Base-by-base conservation (phyloP, 2,888 invertebrate genomes). In the Biston stratarius region DNA sequence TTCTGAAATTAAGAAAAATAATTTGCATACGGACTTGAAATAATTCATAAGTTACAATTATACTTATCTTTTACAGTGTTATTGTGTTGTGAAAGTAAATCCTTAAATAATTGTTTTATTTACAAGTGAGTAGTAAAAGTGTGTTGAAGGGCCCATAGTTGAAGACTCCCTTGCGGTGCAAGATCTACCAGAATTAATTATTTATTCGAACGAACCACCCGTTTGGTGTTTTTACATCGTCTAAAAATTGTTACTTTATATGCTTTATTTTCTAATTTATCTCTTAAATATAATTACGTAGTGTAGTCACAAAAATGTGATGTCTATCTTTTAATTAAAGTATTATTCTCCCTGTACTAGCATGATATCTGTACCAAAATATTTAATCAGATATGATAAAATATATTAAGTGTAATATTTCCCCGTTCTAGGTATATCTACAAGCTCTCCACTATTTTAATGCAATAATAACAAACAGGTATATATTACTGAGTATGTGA, bases 401-500 rank as follows among this genome's bases (percentile, higher is more conserved):
- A 24, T 24, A 24, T 24, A 8, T 8, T 1, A 14, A 47, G 2
- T 47, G 8, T 34, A 49, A 10, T 38, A n/a, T 34, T 56, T 14
- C 6, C 33, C 2, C 6, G 45, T 57, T 57, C 57, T 57, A 57
- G 57, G 57, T 34, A 5, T n/a, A 36, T 7, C 44, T 7, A 9
- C 45, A 34, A 45, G 34, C 45, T 44, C 14, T 47, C 12, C 12
- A 53, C 40, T 51, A n/a, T 51, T 34, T 34, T 51, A 7, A 45
- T 7, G 6, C 9, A 52, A 24, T 34, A 57, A 45, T 15, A 15
- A n/a, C 45, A 57, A 33, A 1, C 7, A 42, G 12, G 8, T 45
- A 0, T 14, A 14, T 7, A 8, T 14, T 14, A 9, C 11, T 45
- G 34, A 45, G n/a, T 24, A 86, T 87, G 84, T 67, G 71, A 89